Conservation (phyloP, 1,140 invertebrate species). For the Trigoniulus corallinus region DNA sequence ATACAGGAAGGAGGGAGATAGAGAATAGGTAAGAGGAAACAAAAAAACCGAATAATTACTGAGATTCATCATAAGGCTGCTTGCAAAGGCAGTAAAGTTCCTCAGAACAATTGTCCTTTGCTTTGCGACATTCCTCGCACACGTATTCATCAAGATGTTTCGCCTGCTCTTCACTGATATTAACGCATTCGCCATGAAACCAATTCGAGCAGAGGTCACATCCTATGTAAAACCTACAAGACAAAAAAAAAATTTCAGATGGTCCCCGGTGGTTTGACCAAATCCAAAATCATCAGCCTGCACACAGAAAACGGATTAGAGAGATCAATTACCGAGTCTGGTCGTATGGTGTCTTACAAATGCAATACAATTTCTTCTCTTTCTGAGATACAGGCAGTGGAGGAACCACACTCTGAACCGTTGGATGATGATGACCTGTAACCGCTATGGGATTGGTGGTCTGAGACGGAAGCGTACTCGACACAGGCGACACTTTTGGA, state of each 20-base stretch:
- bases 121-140: conserved; percentile 58
- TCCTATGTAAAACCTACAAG: conserved; percentile 78
- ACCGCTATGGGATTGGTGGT: conserved; percentile 19
- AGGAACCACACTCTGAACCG: conserved; percentile 17
- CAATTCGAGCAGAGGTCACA: conserved; percentile 95
- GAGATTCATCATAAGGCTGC: conserved; percentile 92
- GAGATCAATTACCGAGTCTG: conserved; percentile 54
- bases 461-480: not conserved
- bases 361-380: conserved; percentile 77
- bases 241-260: conserved; percentile 7
- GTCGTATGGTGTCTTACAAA: conserved; percentile 89
- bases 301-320: not conserved
- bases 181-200: conserved; percentile 95
- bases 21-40: no score
- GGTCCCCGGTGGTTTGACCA: no score
- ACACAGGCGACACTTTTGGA: conserved; percentile 1
- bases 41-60: conserved; percentile 42
- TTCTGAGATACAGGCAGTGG: conserved; percentile 13
- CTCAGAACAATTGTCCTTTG: conserved; percentile 52
- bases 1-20: no score
- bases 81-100: conserved; percentile 90
- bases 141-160: conserved; percentile 72
- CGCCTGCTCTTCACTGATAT: conserved; percentile 81
- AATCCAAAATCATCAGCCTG: not conserved
- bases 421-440: conserved; percentile 18